Conservation (phyloP, 2,888 invertebrate genomes). For the Drosophila bunnanda region DNA sequence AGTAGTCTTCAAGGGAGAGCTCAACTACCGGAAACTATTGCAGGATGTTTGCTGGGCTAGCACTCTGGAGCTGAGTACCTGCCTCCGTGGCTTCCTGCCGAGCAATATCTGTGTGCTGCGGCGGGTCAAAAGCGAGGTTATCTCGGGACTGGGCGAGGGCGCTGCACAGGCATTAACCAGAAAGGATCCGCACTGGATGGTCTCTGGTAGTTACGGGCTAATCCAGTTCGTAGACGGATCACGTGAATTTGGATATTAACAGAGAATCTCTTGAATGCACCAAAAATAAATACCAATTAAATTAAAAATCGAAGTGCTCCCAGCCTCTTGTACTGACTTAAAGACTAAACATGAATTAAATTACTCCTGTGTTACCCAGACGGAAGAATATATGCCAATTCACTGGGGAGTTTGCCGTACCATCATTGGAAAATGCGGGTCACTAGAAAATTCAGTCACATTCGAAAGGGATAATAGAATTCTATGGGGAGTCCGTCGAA, state of each 20-base stretch:
- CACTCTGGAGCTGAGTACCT: constrained; percentile 87
- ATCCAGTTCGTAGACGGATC: constrained; percentile 86
- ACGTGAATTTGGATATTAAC: constrained; percentile 64
- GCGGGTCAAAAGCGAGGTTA: constrained; percentile 94
- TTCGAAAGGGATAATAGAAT: no score
- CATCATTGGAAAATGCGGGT: no score
- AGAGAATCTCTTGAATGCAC: background rate
- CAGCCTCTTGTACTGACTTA: no score
- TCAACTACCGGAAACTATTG: constrained; percentile 97
- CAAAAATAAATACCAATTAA: background rate
- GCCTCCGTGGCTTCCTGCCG: constrained; percentile 89
- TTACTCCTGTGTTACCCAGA: no score
- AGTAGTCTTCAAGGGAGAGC: constrained; percentile 95
- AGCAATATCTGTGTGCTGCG: constrained; percentile 92
- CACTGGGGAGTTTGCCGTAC: no score
- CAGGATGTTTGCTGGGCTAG: constrained; percentile 94
- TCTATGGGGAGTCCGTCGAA: no score
- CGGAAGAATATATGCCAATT: no score
- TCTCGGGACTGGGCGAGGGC: constrained; percentile 90
- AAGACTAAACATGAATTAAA: no score
- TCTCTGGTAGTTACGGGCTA: constrained; percentile 92
- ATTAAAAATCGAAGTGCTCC: background rate
- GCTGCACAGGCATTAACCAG: constrained; percentile 86
- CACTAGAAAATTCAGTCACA: no score
- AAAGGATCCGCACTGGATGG: constrained; percentile 91